Percentiles rank a stretch among this genome's conserved stretches.
phyloP scores from a whole-genome alignment of 2,797 vertebrate species.

The Gila robusta region DNA sequence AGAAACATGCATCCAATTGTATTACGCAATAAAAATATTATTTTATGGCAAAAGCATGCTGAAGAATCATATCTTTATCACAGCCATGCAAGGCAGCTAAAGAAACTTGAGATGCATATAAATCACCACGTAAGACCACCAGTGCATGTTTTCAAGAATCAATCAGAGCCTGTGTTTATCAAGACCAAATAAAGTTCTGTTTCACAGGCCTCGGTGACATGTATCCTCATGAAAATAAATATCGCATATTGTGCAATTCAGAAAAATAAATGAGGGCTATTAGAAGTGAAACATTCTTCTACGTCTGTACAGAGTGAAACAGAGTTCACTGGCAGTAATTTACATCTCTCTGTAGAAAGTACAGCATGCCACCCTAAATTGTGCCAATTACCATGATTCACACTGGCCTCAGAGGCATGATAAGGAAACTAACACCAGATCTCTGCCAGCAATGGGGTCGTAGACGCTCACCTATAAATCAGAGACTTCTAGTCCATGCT shows the following conservation, averaged over 20 bases:
- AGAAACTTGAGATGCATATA: constrained; percentile 56
- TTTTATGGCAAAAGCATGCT: constrained; percentile 64
- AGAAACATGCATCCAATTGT: constrained; percentile 37
- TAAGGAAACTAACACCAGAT: constrained; percentile 36
- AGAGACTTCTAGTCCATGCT: neutral
- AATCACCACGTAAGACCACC: constrained; percentile 66
- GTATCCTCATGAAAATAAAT: constrained; percentile 65
- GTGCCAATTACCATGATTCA: constrained; percentile 32
- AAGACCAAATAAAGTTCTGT: constrained; percentile 63
- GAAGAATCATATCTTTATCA: constrained; percentile 57
- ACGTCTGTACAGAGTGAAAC: neutral
- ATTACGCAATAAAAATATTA: constrained; percentile 58
- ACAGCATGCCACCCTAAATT: constrained; percentile 18
- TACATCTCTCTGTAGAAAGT: constrained; percentile 39
- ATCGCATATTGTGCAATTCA: constrained; percentile 53
- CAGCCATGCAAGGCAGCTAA: constrained; percentile 69
- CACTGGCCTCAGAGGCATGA: constrained; percentile 18
- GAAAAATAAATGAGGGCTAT: constrained; percentile 42
- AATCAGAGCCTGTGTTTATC: constrained; percentile 46
- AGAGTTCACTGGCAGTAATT: constrained; percentile 31
- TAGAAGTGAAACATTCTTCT: constrained; percentile 9
- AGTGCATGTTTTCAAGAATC: constrained; percentile 56
- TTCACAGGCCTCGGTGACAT: constrained; percentile 55
- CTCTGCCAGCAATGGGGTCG: neutral
- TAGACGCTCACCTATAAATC: neutral